Base-by-base conservation (phyloP, 2,888 invertebrate genomes). In the Acanthosepion lycidas region DNA sequence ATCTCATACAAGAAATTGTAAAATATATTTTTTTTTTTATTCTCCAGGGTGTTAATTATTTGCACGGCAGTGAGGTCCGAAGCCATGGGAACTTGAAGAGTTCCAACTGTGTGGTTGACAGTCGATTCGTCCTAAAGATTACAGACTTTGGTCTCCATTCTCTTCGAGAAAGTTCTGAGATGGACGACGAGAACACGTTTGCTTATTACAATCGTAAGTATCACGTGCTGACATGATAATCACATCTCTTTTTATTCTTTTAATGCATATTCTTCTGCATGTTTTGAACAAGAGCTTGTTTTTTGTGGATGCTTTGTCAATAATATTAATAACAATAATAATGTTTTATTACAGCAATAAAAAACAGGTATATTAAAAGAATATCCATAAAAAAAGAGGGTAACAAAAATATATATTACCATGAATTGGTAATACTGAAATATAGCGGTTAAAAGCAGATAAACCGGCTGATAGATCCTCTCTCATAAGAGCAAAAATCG, bases 111-210 rank as follows among this genome's bases (percentile, higher is more conserved):
- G 98, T 99, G 2, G 99, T 99, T 1, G 99, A 99, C 97, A 99
- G 99, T 64, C 98, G 99, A 64, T 99, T 99, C 97, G 99, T 99
- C 1, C 98, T 99, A 94, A 99, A 99, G 98, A 98, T 99, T 95
- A 98, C 99, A 0, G 99, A 99, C 97, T 99, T 99, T 96, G 99
- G 99, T 4, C 98, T 99, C 3, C 98, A 99, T 96, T 98, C 98
- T 91, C 97, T 99, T 91, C 98, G 99, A 95, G 95, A 95, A 26
- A 78, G 91, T 23, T 95, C 95, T 6, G 95, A 95, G 26, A 93
- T 94, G 20, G 64, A 59, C n/a, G 95, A 96, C 5, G 95, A 96
- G 28, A 96, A 96, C 33, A 95, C 96, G n/a, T 96, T 96, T 94
- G 95, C 95, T 5, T 96, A 95, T 94, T 96, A 96, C 94, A 95